A percentile compares a stretch with the other conserved stretches of the same genome.
phyloP scores from a whole-genome alignment of 2,113 vertebrate genomes.

The Odobenus rosmarus region DNA sequence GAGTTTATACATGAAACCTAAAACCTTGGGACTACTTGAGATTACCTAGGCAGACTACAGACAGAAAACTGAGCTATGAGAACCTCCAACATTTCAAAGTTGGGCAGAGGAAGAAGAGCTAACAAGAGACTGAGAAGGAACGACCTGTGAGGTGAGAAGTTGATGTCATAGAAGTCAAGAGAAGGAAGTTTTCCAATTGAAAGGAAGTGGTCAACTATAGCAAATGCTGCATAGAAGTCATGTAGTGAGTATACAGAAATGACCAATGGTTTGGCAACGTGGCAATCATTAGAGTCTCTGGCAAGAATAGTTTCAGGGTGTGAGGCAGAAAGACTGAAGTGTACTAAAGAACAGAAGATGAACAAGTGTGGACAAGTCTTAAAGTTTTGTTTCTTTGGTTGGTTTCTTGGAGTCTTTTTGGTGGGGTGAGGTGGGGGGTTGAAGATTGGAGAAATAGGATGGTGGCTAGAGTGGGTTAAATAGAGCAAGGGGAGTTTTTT shows the following conservation, averaged over 20 bases:
- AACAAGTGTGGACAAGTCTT: background rate
- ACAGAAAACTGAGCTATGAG: background rate
- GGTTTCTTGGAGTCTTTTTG: background rate
- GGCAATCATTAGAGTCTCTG: background rate
- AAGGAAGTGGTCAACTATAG: background rate
- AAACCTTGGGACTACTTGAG: background rate
- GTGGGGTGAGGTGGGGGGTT: fast-evolving
- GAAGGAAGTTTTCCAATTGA: background rate
- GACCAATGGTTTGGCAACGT: background rate
- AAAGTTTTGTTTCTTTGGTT: background rate
- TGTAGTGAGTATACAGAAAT: background rate
- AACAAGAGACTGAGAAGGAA: background rate
- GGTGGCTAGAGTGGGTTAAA: background rate
- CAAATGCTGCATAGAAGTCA: background rate
- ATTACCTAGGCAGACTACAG: background rate
- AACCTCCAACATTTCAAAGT: background rate
- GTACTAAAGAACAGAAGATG: background rate
- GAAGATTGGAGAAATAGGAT: background rate
- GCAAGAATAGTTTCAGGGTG: background rate
- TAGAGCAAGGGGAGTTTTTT: background rate
- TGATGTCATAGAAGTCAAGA: background rate
- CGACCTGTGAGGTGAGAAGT: background rate
- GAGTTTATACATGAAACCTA: background rate
- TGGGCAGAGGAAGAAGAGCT: background rate
- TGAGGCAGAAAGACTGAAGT: background rate